Base-by-base conservation (phyloP, 2,113 vertebrate genomes). In the Tympanuchus pallidicinctus region DNA sequence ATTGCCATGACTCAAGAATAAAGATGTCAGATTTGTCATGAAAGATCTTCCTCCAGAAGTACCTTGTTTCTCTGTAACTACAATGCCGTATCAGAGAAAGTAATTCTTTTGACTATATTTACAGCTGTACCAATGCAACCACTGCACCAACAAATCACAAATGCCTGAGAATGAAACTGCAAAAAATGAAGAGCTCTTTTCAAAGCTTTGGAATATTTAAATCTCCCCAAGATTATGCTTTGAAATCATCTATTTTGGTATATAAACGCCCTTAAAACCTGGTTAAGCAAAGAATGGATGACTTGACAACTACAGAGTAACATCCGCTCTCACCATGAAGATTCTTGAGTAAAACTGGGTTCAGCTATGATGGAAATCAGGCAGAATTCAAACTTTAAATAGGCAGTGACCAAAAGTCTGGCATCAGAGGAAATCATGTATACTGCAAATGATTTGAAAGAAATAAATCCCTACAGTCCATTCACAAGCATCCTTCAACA, bases 21-120 rank as follows among this genome's bases (percentile, higher is more conserved):
- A 92, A 92, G 77, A 79, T 10, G 24, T 79, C 84, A 66, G 7
- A 54, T 76, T 79, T 91, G 38, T 80, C 84, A 5, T 4, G 63
- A 77, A 85, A 64, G 42, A 54, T 91, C n/a, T 79, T 93, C 67
- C 50, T 73, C 20, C 69, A 77, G 16, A 70, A 82, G 14, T 36
- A 52, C 42, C 87, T 86, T 0, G 0, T 87, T 89, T 59, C 54
- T 85, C 32, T 63, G 9, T 3, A 79, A 52, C 32, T 73, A 91
- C 66, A 82, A 65, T 30, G 30, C 87, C 9, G 47, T 32, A 61
- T n/a, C 24, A 73, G 86, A 80, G 56, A 40, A 64, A 78, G 47
- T 36, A 1, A 86, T 88, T 86, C 64, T 87, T 89, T 86, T 66
- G 81, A 89, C 27, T 69, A 40, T 86, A 92, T 94, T 94, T 94